phyloP scores from a whole-genome alignment of 2,888 invertebrate species.

The Brachypalpus laphriformis region DNA sequence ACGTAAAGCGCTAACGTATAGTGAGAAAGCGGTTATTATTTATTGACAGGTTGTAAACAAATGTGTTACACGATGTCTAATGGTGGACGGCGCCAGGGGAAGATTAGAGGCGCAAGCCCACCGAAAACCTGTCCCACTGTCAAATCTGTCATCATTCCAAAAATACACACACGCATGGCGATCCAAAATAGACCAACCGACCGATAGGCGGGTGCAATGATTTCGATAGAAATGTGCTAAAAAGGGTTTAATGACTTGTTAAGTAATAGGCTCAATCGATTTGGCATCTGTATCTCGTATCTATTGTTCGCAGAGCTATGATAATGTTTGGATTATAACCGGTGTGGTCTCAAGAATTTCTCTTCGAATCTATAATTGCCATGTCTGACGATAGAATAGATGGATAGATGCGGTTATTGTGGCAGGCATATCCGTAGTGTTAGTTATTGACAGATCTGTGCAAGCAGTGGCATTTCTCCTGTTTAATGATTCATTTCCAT shows the following conservation, averaged over 20 bases:
- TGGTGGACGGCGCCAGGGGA: conserved; percentile 41
- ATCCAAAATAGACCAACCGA: neutral
- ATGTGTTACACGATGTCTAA: conserved; percentile 40
- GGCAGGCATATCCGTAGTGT: neutral
- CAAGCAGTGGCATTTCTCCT: too few relatives aligned
- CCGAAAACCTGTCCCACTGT: conserved; percentile 4
- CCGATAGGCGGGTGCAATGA: neutral
- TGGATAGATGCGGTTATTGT: neutral
- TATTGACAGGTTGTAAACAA: conserved; percentile 66
- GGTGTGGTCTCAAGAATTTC: conserved; percentile 24
- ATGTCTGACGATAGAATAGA: neutral
- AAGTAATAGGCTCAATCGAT: neutral
- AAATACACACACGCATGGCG: neutral
- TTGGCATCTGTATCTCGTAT: neutral
- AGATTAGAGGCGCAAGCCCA: conserved; percentile 8
- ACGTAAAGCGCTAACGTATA: neutral
- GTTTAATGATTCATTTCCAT: conserved; percentile 53
- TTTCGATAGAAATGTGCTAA: conserved; percentile 23
- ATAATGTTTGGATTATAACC: neutral
- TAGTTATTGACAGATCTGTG: neutral
- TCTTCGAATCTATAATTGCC: neutral
- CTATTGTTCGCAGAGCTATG: neutral
- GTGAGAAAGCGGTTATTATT: conserved; percentile 66
- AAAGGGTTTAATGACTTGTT: conserved; percentile 37
- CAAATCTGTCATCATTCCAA: neutral